Evolutionary conservation across 2,797 vertebrate species (phyloP).

Genomic region (Anolis apletophallus): DNA sequence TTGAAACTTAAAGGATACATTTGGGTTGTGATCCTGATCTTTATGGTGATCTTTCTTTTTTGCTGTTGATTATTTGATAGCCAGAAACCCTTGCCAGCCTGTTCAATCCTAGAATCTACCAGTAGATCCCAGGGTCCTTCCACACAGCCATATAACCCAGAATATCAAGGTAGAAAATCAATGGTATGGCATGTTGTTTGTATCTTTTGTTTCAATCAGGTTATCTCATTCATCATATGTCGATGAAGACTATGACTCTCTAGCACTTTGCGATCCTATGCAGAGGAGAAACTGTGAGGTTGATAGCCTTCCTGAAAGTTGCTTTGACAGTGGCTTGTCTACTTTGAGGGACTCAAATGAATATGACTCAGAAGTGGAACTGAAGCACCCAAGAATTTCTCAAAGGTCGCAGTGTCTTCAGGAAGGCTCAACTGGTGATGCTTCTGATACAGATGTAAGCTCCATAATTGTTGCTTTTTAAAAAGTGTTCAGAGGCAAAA

Average conservation of each 20-base stretch:
- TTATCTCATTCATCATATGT: constrained; percentile 81
- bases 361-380: constrained; percentile 90
- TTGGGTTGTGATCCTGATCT: background rate
- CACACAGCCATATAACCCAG: too few relatives aligned
- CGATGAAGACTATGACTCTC: constrained; percentile 84
- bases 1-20: background rate
- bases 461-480: background rate
- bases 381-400: constrained; percentile 77
- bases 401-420: constrained; percentile 67
- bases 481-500: constrained; percentile 6
- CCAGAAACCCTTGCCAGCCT: background rate
- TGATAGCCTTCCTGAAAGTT: constrained; percentile 91
- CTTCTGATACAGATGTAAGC: constrained; percentile 89
- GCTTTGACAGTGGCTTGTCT: constrained; percentile 92
- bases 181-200: background rate
- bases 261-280: constrained; percentile 95
- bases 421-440: constrained; percentile 80
- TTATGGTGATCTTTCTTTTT: background rate
- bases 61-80: background rate
- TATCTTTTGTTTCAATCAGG: constrained; percentile 69
- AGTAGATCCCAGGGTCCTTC: background rate
- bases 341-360: constrained; percentile 90
- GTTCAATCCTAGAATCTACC: background rate
- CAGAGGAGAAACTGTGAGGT: constrained; percentile 88
- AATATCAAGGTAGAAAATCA: too few relatives aligned